Evolutionary conservation across 2,888 invertebrate genomes (phyloP).

Genomic region (Fragum whitleyi): DNA sequence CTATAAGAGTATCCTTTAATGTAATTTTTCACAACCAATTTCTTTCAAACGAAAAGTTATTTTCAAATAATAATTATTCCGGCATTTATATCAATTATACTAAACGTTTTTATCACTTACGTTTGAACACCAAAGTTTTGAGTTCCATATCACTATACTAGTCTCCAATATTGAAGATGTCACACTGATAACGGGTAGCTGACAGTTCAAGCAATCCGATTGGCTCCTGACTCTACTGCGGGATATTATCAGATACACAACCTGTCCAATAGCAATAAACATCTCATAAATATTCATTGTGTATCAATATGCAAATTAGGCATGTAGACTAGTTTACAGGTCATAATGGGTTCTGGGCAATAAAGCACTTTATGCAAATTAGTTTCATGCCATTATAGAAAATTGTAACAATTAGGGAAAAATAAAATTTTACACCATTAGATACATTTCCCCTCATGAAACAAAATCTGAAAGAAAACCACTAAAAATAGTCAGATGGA

Average conservation of each 20-base stretch:
- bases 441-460: no score
- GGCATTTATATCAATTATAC: neutral
- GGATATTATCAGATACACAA: conserved; percentile 24
- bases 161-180: conserved; percentile 17
- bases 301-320: conserved; percentile 25
- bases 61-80: neutral
- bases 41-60: neutral
- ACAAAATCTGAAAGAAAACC: no score
- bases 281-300: conserved; percentile 22
- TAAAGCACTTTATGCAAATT: conserved; percentile 12
- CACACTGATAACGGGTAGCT: conserved; percentile 21
- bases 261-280: conserved; percentile 3
- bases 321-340: conserved; percentile 26
- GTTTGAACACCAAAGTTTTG: neutral
- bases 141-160: conserved; percentile 1
- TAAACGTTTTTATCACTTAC: conserved; percentile 11
- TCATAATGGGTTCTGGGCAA: conserved; percentile 8
- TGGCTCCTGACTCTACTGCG: neutral
- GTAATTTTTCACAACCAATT: neutral
- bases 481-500: no score
- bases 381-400: neutral
- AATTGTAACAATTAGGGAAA: no score
- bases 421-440: no score
- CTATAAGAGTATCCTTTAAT: neutral
- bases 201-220: conserved; percentile 21